A percentile compares a stretch with the other conserved stretches of the same genome.
These are phyloP conservation scores for Cyprinella venusta DNA, from an alignment of 2,797 vertebrate genomes.

Conservation along the genomic window DNA sequence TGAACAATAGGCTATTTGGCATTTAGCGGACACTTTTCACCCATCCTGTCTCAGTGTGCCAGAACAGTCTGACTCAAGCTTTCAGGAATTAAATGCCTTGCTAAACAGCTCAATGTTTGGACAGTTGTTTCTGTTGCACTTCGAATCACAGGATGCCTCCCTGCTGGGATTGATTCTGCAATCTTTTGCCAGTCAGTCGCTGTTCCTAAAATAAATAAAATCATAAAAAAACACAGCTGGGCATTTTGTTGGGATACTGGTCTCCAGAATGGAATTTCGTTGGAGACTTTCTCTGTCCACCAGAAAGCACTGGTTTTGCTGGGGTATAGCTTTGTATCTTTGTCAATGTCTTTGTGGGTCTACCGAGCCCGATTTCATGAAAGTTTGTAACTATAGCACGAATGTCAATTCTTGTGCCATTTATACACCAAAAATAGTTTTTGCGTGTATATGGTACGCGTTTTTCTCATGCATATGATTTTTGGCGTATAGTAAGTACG, in stretches of 20 bases:
- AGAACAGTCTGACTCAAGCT: slow-evolving; percentile 1
- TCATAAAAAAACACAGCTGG: background rate
- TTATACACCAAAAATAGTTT: too few relatives aligned
- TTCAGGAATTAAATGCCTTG: slow-evolving; percentile 9
- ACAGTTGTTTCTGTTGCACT: slow-evolving; percentile 3
- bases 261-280: background rate
- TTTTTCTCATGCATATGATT: too few relatives aligned
- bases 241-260: background rate
- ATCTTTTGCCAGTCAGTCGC: background rate
- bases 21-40: slow-evolving; percentile 26
- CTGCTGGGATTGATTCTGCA: slow-evolving; percentile 23
- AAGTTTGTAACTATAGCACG: too few relatives aligned
- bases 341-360: background rate
- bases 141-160: slow-evolving; percentile 19
- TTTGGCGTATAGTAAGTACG: too few relatives aligned
- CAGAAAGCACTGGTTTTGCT: background rate
- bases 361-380: too few relatives aligned
- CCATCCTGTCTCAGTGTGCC: slow-evolving; percentile 12
- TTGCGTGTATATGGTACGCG: too few relatives aligned
- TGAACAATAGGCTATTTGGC: slow-evolving; percentile 32
- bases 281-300: background rate
- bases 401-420: too few relatives aligned
- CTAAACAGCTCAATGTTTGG: slow-evolving; percentile 28
- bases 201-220: slow-evolving; percentile 2
- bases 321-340: too few relatives aligned